A percentile compares a stretch with the other conserved stretches of the same genome.
Evolutionary conservation across 2,888 invertebrate genomes (phyloP).

Genomic region (Halictus ligatus): DNA sequence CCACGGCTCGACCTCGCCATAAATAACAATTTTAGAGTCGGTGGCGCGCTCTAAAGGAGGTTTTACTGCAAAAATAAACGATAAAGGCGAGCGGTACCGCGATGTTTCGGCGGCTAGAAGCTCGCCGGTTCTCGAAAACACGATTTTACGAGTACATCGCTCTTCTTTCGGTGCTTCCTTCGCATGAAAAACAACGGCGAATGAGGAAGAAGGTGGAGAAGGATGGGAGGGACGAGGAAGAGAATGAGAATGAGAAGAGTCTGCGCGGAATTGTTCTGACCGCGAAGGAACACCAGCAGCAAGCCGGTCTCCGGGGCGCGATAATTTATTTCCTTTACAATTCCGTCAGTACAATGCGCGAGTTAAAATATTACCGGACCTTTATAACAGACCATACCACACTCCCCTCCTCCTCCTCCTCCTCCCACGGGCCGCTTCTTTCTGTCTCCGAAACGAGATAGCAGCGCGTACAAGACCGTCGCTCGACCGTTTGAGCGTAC

Average conservation of each 20-base stretch:
- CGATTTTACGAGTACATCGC: slow-evolving; percentile 34
- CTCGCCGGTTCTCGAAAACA: slow-evolving; percentile 34
- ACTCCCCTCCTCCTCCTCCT: not conserved
- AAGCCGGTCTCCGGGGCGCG: slow-evolving; percentile 48
- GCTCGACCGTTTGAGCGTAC: not conserved
- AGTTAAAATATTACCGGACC: slow-evolving; percentile 76
- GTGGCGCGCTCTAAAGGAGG: slow-evolving; percentile 17
- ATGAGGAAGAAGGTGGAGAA: not conserved
- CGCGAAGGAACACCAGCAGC: slow-evolving; percentile 52
- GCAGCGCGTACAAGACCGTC: not conserved
- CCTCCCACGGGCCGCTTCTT: not conserved
- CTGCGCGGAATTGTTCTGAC: slow-evolving; percentile 56
- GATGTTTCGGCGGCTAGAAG: slow-evolving; percentile 34
- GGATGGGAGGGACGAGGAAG: slow-evolving; percentile 18
- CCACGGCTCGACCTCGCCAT: not conserved
- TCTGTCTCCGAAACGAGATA: slow-evolving; percentile 23
- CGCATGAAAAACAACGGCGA: slow-evolving; percentile 14
- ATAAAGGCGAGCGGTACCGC: slow-evolving; percentile 5
- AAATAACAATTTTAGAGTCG: slow-evolving; percentile 41
- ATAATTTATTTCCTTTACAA: slow-evolving; percentile 77
- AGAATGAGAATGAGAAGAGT: not conserved
- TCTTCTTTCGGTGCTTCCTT: slow-evolving; percentile 41
- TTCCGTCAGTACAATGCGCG: slow-evolving; percentile 75
- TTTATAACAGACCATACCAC: slow-evolving; percentile 62
- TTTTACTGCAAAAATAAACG: slow-evolving; percentile 27